These are phyloP conservation scores for Dichetophora obliterata DNA, from an alignment of 2,888 invertebrate genomes.

Conservation along the genomic window DNA sequence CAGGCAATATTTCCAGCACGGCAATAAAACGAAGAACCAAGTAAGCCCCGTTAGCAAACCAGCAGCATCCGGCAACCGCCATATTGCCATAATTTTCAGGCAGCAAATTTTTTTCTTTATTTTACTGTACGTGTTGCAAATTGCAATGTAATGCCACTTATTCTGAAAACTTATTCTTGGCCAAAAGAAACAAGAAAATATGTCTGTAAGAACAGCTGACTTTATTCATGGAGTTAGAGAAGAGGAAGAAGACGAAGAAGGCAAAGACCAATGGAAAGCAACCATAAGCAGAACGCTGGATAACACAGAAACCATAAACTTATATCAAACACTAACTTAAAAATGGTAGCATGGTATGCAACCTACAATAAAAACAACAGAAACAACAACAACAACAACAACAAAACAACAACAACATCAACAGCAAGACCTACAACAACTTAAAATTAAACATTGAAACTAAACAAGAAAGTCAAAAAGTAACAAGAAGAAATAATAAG, in stretches of 20 bases:
- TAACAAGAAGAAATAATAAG: slow-evolving; percentile 6
- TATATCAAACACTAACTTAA: slow-evolving; percentile 3
- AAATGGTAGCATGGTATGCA: background rate
- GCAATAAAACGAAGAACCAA: background rate
- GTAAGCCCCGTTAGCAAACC: background rate
- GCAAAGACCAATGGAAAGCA: background rate
- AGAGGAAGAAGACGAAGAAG: background rate
- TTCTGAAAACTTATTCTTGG: background rate
- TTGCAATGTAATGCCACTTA: slow-evolving; percentile 30
- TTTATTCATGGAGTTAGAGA: background rate
- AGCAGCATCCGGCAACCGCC: background rate
- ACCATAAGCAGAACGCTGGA: background rate
- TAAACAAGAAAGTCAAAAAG: slow-evolving; percentile 3
- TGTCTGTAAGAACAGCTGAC: slow-evolving; percentile 10
- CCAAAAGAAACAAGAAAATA: slow-evolving; percentile 7
- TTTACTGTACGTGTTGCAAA: slow-evolving; percentile 5
- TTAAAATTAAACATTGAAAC: background rate
- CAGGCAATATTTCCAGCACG: slow-evolving; percentile 1
- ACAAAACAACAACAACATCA: background rate
- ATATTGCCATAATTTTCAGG: background rate
- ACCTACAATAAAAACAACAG: background rate
- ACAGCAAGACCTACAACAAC: slow-evolving; percentile 8
- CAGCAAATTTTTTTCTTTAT: background rate
- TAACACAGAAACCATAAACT: background rate
- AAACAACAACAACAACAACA: background rate